Evolutionary conservation across 2,797 vertebrate genomes (phyloP), one percentile per base, ranked within the genome.

Genomic region (Tragopan temminckii): DNA sequence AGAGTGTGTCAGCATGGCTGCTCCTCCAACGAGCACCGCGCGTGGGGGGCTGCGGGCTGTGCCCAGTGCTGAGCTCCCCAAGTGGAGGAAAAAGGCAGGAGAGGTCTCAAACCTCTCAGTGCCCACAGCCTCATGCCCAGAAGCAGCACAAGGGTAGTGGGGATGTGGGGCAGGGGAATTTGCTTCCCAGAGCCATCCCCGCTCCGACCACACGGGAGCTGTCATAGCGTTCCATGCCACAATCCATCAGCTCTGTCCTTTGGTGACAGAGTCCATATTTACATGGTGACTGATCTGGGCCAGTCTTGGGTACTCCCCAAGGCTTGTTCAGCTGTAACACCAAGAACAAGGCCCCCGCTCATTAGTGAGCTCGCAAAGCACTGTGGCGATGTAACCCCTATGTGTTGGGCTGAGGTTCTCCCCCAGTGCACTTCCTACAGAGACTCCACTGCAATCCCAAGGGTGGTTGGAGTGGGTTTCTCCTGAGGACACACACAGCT

Each of bases 1-100:
- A 96, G 97, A 92, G 95, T 88, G 62, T 85, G 92, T 97, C 70
- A 89, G 95, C 94, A 95, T 64, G 78, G 1, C 85, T 68, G 27
- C 67, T n/a, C 48, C 9, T 29, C 67, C 29, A 10, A 19, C 1
- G 7, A 21, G 35, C 20, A 23, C 67, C 10, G 2, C 27, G 20
- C 27, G 25, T 5, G 13, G 50, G 10, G 25, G 77, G 83, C 67
- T 6, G 0, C 33, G 86, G 3, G 85, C 45, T 83, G 67, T 2
- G 0, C 4, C 70, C 57, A 6, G 23, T 36, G 35, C 78, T 61
- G 33, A 59, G 45, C 40, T 43, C 10, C 46, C 4, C 1, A 42
- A 40, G 69, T 43, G 35, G 55, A 69, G 80, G 55, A 6, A 29
- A 27, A 6, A 27, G 38, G 45, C 48, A 61, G 29, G 45, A 74